Conservation (phyloP, 2,888 invertebrate species). For the Maniola hyperantus region DNA sequence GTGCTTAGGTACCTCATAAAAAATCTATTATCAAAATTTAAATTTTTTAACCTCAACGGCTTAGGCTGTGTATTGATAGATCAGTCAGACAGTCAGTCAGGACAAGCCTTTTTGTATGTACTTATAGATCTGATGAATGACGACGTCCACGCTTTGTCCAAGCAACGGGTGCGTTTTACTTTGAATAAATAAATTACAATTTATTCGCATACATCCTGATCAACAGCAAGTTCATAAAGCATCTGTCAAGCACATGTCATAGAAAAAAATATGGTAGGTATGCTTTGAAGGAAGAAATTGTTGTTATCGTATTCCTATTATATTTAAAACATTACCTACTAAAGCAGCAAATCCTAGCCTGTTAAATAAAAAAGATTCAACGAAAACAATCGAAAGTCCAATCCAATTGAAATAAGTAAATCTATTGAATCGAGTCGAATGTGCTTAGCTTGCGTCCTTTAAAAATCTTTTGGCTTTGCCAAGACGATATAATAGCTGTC, state of each 20-base stretch:
- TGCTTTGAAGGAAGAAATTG: neutral
- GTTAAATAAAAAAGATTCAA: slow-evolving; percentile 1
- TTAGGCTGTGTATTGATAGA: too few species aligned
- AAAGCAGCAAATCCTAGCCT: neutral
- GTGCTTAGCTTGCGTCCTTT: slow-evolving; percentile 46
- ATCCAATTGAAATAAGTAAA: slow-evolving; percentile 43
- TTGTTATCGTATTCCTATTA: neutral
- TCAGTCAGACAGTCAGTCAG: too few species aligned
- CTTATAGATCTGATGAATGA: too few species aligned
- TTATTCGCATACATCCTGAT: neutral
- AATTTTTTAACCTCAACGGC: too few species aligned
- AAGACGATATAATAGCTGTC: slow-evolving; percentile 50
- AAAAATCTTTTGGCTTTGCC: slow-evolving; percentile 42
- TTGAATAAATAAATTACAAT: neutral
- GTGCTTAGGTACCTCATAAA: too few species aligned
- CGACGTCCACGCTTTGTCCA: neutral
- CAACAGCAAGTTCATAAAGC: neutral
- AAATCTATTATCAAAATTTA: too few species aligned
- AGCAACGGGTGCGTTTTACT: neutral
- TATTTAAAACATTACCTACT: neutral
- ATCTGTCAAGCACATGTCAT: slow-evolving; percentile 7
- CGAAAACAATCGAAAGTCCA: slow-evolving; percentile 11
- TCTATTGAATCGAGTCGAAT: slow-evolving; percentile 46
- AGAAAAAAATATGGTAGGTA: neutral
- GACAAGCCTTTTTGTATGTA: too few species aligned